Evolutionary conservation across 2,797 vertebrate species (phyloP).

Genomic region (Vipera latastei): DNA sequence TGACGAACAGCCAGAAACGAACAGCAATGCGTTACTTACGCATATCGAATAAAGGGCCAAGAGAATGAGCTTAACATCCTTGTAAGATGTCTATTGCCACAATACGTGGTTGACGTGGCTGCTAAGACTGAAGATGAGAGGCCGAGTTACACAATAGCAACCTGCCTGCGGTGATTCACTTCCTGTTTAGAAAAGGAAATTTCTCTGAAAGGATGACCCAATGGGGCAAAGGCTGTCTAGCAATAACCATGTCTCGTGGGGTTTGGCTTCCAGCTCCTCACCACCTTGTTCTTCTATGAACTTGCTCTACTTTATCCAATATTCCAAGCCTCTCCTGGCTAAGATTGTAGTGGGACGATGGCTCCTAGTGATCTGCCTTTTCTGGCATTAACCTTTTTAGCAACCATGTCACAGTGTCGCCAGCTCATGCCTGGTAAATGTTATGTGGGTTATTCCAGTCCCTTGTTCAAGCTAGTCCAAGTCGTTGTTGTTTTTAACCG

Average conservation of each 20-base stretch:
- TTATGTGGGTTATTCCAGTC: not conserved
- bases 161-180: not conserved
- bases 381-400: not conserved
- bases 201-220: not conserved
- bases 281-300: not conserved
- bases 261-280: not conserved
- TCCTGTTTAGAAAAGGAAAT: not conserved
- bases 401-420: not conserved
- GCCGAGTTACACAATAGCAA: not conserved
- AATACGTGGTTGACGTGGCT: not conserved
- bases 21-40: accelerated
- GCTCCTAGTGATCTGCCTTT: not conserved
- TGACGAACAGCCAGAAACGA: not conserved
- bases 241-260: not conserved
- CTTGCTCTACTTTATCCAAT: not conserved
- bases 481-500: not conserved
- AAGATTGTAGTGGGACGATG: not conserved
- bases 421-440: not conserved
- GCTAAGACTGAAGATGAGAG: not conserved
- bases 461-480: not conserved
- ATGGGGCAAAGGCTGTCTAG: not conserved
- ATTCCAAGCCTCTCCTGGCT: not conserved
- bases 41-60: not conserved
- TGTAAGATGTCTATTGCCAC: not conserved
- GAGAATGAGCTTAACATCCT: not conserved